Base-by-base conservation (phyloP, 1,140 invertebrate species). In the Lutraria rhynchaena region DNA sequence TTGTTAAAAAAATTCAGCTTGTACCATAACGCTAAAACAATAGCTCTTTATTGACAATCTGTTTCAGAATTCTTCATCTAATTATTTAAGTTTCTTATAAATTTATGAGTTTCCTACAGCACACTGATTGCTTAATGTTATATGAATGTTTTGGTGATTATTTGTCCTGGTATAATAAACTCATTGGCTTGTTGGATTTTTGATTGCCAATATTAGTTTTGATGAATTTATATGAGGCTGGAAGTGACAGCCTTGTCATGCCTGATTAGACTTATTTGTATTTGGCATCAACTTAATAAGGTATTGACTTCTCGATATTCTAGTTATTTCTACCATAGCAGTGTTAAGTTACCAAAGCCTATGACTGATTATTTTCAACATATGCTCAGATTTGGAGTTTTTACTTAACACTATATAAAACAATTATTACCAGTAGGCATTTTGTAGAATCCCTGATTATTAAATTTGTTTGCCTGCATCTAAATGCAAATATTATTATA, bases 201-300 rank as follows among this genome's bases (percentile, higher is more conserved):
- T 71, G 69, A 71, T 71, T 71, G 51, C 69, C 69, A 57, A 57
- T 71, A 57, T 71, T 71, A 51, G 69, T 46, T 57, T 71, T 71
- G 69, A 71, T 55, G 69, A 55, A 71, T 71, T 71, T 57, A 71
- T 71, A 71, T 51, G 22, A 29, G 53, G 29, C 69, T 71, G 69
- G 57, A 55, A 22, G 35, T 71, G 69, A 71, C 69, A 71, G 69
- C 17, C 31, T 31, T 57, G 67, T 55, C 49, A 71, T 33, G 51
- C 24, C 35, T n/a, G 51, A 71, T 71, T 71, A 71, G 33, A 33
- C 58, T 27, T 4, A 11, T n/a, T 61, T 13, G 58, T 61, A 33
- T 9, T 31, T 9, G 4, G 9, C 24, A 19, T 27, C 17, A 31
- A 31, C 33, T 19, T 15, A 9, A 61, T 61, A 33, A 31, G 15